Conservation (phyloP, 2,797 vertebrate genomes). For the Gymnopithys bicolor region DNA sequence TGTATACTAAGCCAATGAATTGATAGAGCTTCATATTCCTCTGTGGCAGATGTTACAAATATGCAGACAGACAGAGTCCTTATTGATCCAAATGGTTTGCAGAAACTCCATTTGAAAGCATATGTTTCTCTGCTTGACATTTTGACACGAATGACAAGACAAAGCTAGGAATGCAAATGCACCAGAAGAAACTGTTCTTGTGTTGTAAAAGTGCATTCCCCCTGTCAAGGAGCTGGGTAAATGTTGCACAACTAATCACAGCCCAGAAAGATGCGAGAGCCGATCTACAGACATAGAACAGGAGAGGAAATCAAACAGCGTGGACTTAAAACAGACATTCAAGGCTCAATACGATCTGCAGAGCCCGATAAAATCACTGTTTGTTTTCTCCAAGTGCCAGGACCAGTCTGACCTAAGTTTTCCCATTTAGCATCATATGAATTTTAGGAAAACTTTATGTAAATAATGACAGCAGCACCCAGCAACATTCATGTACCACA, state of each 20-base stretch:
- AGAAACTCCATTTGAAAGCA: conserved; percentile 54
- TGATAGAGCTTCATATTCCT: conserved; percentile 21
- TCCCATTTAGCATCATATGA: fast-evolving
- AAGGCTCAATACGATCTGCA: background rate
- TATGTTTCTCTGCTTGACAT: conserved; percentile 16
- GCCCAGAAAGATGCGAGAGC: background rate
- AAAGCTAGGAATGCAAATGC: conserved; percentile 17
- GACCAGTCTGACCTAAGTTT: background rate
- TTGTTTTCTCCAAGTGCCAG: background rate
- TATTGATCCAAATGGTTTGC: conserved; percentile 54
- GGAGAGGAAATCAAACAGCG: background rate
- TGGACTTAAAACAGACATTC: fast-evolving
- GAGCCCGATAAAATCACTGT: fast-evolving
- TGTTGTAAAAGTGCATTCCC: background rate
- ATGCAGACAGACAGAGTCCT: conserved; percentile 15
- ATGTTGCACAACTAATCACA: background rate
- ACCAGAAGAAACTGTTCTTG: background rate
- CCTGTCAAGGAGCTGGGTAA: background rate
- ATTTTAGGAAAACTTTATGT: background rate
- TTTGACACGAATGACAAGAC: conserved; percentile 27
- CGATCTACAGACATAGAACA: background rate
- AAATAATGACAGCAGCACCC: background rate
- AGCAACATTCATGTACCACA: fast-evolving
- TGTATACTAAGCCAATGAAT: background rate
- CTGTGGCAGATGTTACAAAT: conserved; percentile 16